Evolutionary conservation across 2,797 vertebrate genomes (phyloP), one percentile per base, ranked within the genome.

Genomic region (Pempheris klunzingeri): DNA sequence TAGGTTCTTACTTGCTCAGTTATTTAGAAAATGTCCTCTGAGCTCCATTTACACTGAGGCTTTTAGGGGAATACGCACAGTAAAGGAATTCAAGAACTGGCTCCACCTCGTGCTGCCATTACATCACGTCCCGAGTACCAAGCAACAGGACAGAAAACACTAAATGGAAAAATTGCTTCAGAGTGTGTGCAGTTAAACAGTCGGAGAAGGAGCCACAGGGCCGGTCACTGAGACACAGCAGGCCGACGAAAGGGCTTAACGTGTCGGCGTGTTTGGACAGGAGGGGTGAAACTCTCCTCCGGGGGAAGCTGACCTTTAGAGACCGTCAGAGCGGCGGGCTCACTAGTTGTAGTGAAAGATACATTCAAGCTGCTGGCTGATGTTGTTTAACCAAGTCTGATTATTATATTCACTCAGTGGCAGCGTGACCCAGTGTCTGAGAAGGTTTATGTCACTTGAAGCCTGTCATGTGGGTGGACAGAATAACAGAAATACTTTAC

Each of bases 111-210:
- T 12, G 38, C 44, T 86, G 83, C 82, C 60, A 86, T 94, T 85
- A 90, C 88, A 82, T 91, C 91, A 93, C 65, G 71, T 4, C 61
- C 52, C 36, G 2, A 72, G 71, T 82, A 58, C 90, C 85, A 75
- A 78, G 91, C 87, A 92, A 91, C 90, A 38, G 66, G 30, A 72
- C 66, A 62, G 72, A 88, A 92, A 85, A 90, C 83, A 87, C 67
- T 62, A 17, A 78, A 54, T 76, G 90, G 88, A 92, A 92, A 91
- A 91, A 82, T 54, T 41, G 84, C 38, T 78, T 78, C 88, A 87
- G 65, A 47, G 62, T 36, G 20, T 74, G 36, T 24, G 65, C 53
- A 49, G 17, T 49, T 41, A 26, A 22, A 71, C 61, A 61, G 69
- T 68, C 49, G 32, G 34, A 47, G 59, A 71, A 50, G n/a, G 43